phyloP scores from a whole-genome alignment of 2,113 vertebrate species.

The Leucopternis melanops region DNA sequence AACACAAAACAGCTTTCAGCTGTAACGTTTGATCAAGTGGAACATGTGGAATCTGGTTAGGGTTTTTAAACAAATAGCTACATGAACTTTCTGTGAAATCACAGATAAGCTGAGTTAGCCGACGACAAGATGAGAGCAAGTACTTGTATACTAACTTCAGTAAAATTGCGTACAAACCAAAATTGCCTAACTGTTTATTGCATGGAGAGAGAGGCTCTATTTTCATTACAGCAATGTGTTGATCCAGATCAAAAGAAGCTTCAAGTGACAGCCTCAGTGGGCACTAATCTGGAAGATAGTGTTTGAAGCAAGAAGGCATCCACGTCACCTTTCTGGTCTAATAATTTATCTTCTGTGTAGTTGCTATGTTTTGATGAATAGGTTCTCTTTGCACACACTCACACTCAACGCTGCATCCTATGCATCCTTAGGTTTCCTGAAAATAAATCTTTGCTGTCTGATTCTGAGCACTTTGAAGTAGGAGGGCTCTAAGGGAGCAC shows the following conservation, averaged over 20 bases:
- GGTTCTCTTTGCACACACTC: not conserved
- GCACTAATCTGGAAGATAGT: not conserved
- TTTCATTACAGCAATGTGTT: not conserved
- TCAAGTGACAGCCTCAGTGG: not conserved
- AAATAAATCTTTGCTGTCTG: not conserved
- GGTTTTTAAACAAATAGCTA: not conserved
- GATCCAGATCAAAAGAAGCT: not conserved
- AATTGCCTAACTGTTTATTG: not conserved
- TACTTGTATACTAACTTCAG: not conserved
- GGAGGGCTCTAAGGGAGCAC: not conserved
- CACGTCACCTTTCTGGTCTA: not conserved
- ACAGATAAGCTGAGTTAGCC: not conserved
- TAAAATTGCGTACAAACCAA: not conserved
- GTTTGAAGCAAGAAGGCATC: not conserved
- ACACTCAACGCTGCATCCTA: not conserved
- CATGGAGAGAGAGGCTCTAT: not conserved
- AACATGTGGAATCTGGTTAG: not conserved
- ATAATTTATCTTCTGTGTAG: not conserved
- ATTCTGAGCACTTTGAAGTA: not conserved
- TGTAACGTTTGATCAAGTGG: not conserved
- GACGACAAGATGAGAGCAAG: not conserved
- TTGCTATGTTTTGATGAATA: not conserved
- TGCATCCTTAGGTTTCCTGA: not conserved
- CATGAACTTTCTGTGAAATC: not conserved
- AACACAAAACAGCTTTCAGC: not conserved